phyloP scores from a whole-genome alignment of 2,888 invertebrate species.

The Nowickia ferox region DNA sequence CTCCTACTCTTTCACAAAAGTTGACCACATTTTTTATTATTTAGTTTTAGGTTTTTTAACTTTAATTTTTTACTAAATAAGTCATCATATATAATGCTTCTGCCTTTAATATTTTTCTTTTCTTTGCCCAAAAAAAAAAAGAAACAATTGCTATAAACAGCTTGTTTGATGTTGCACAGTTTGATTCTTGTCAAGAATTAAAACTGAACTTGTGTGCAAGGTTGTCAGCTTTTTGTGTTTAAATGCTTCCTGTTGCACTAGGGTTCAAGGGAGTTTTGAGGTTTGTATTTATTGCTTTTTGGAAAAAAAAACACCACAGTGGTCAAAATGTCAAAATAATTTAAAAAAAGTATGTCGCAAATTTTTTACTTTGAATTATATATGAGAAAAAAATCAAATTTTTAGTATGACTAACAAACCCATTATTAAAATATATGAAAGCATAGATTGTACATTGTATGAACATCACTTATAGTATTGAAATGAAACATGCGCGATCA shows the following conservation, averaged over 20 bases:
- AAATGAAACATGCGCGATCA: too few relatives aligned
- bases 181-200: slow-evolving; percentile 45
- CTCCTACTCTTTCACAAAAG: background rate
- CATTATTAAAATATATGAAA: too few relatives aligned
- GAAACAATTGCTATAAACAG: background rate
- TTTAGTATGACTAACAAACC: too few relatives aligned
- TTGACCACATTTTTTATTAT: slow-evolving; percentile 53
- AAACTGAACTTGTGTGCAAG: slow-evolving; percentile 39
- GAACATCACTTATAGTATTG: too few relatives aligned
- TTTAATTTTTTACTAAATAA: background rate
- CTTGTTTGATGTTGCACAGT: slow-evolving; percentile 43
- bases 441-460: too few relatives aligned
- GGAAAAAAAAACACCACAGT: background rate
- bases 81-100: background rate
- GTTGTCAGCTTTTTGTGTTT: slow-evolving; percentile 35
- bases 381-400: too few relatives aligned
- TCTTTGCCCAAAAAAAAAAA: slow-evolving; percentile 19
- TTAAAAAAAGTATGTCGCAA: too few relatives aligned
- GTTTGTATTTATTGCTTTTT: background rate
- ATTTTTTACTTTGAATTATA: too few relatives aligned
- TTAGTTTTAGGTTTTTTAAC: background rate
- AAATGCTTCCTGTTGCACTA: slow-evolving; percentile 50
- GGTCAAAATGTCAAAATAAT: too few relatives aligned
- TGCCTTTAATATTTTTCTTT: slow-evolving; percentile 10
- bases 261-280: slow-evolving; percentile 53